Evolutionary conservation across 1,140 invertebrate species (phyloP).

Genomic region (Meteorus sp.): DNA sequence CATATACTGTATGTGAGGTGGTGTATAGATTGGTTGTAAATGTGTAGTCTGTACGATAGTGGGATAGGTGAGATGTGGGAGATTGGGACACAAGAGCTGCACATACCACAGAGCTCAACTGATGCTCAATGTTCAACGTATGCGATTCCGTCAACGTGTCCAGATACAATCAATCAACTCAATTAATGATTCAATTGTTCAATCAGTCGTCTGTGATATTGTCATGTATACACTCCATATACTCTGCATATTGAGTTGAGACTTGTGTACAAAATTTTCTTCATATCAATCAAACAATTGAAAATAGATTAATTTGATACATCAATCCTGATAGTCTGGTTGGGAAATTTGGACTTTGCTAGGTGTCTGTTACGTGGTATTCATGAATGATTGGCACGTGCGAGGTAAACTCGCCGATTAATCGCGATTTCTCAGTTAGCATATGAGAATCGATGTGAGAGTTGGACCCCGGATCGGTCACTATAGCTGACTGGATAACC

Average conservation of each 20-base stretch:
- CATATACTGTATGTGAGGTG: no score
- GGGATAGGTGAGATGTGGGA: no score
- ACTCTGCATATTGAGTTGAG: background rate
- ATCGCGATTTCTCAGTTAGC: conserved; percentile 26
- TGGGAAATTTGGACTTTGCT: background rate
- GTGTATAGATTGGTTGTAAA: no score
- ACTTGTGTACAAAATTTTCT: background rate
- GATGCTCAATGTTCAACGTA: conserved; percentile 43
- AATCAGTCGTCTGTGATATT: conserved; percentile 26
- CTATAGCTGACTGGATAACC: background rate
- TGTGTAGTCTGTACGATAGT: no score
- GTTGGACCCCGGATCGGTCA: background rate
- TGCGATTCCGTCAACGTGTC: conserved; percentile 52
- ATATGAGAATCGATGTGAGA: background rate
- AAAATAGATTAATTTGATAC: no score
- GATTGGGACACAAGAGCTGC: background rate
- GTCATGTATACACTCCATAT: background rate
- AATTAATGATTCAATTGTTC: conserved; percentile 54
- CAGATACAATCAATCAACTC: conserved; percentile 56
- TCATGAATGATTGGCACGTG: conserved; percentile 14
- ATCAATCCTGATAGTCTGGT: no score
- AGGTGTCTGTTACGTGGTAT: background rate
- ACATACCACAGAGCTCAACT: background rate
- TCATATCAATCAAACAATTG: no score
- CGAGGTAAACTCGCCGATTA: conserved; percentile 18